Conservation (phyloP, 2,888 invertebrate species). For the Nymphalis urticae region DNA sequence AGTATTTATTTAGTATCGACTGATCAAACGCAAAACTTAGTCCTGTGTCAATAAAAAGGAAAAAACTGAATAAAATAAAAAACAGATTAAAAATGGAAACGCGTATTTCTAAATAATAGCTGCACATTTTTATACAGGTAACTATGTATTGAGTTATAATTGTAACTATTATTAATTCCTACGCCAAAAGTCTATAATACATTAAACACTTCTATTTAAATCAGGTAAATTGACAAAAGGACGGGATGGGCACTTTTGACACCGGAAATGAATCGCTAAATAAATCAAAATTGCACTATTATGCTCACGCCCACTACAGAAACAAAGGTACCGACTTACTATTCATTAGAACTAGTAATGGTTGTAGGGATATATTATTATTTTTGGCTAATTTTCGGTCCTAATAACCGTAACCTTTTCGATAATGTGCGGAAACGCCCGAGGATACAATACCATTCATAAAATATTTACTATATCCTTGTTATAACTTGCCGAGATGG, state of each 20-base stretch:
- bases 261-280: constrained; percentile 73
- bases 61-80: neutral
- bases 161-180: too few relatives aligned
- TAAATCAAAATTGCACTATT: constrained; percentile 80
- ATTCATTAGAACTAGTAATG: constrained; percentile 58
- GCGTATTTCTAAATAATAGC: too few relatives aligned
- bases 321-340: constrained; percentile 60
- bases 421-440: constrained; percentile 36
- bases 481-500: constrained; percentile 16
- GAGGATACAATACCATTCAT: constrained; percentile 34
- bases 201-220: constrained; percentile 1
- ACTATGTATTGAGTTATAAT: too few relatives aligned
- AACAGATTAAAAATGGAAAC: neutral
- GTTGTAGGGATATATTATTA: constrained; percentile 46
- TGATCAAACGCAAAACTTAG: constrained; percentile 46
- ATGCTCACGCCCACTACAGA: constrained; percentile 47
- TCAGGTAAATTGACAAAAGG: constrained; percentile 20
- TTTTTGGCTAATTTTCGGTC: constrained; percentile 23
- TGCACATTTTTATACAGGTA: too few relatives aligned
- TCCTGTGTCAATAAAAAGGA: constrained; percentile 58
- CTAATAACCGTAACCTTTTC: constrained; percentile 38
- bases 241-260: constrained; percentile 54
- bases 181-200: too few relatives aligned
- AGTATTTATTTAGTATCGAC: constrained; percentile 51
- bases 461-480: constrained; percentile 27